Base-by-base conservation (phyloP, 2,797 vertebrate species). In the Fratercula arctica region DNA sequence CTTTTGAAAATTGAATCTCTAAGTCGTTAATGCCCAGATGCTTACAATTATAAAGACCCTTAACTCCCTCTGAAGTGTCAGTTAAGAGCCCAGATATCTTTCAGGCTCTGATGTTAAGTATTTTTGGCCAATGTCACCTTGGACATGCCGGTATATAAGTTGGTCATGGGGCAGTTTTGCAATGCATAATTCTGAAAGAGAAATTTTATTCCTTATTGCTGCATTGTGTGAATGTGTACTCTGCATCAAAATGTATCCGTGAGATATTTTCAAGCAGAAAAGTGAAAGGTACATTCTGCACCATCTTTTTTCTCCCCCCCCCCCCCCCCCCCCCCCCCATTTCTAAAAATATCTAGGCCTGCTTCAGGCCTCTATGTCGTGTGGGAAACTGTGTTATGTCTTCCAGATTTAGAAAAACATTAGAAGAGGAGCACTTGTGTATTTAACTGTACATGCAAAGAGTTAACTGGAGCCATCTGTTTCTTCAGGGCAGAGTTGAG, bases 401-500 rank as follows among this genome's bases (percentile, higher is more conserved):
- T 48, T 85, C 43, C 13, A 73, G 66, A 66, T 83, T 89, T 79
- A 54, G 39, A 81, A 76, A 78, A 66, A 35, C 3, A 1, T 24
- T 67, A n/a, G 33, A 56, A 77, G 45, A 59, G 3, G 4, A 85
- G n/a, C 10, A 21, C 43, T 87, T 77, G 45, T 56, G 25, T 72
- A 35, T 74, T 84, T 90, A 87, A 60, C 33, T 21, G 56, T 68
- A 79, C 26, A 59, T 33, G 21, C 25, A 87, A 87, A 92, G 64
- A 66, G 43, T 95, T 96, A 93, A 86, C 56, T 39, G 73, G 35
- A 74, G 45, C 80, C 79, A 93, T 95, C 93, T 97, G 82, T 91
- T 94, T 78, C 56, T 86, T 87, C 57, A 70, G 60, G 61, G 75
- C 12, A 21, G n/a, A 77, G 14, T 20, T 70, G 63, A 45, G 13